These are phyloP conservation scores for Macrosoma leucophasiata DNA, from an alignment of 2,888 invertebrate species.

Conservation along the genomic window DNA sequence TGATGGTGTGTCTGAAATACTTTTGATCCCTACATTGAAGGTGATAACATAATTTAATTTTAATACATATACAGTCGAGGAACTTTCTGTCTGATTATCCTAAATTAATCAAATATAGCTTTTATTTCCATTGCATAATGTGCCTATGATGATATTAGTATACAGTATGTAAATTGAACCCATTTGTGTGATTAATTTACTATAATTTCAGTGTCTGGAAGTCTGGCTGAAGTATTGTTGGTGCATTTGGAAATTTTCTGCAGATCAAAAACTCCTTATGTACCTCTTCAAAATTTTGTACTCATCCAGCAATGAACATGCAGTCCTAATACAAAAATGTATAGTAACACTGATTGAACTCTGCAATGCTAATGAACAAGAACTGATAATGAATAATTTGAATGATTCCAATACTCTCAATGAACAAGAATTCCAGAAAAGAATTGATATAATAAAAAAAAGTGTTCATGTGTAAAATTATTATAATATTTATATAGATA, in stretches of 20 bases:
- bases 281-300: conserved; percentile 52
- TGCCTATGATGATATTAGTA: no score
- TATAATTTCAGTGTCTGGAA: conserved; percentile 51
- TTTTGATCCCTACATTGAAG: conserved; percentile 46
- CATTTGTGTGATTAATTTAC: no score
- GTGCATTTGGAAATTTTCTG: conserved; percentile 48
- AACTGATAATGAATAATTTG: conserved; percentile 34
- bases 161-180: no score
- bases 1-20: conserved; percentile 43
- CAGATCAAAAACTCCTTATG: conserved; percentile 45
- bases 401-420: conserved; percentile 27
- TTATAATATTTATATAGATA: no score
- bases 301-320: conserved; percentile 34
- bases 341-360: conserved; percentile 44
- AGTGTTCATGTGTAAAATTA: conserved; percentile 28
- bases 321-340: conserved; percentile 37
- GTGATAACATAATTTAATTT: conserved; percentile 30
- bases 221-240: conserved; percentile 57
- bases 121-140: no score
- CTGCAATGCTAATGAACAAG: conserved; percentile 39
- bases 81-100: no score
- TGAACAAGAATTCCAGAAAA: conserved; percentile 35
- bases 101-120: no score
- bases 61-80: neutral
- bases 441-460: conserved; percentile 38